Conservation (phyloP, 2,113 vertebrate genomes). For the Paraplagusia blochii region DNA sequence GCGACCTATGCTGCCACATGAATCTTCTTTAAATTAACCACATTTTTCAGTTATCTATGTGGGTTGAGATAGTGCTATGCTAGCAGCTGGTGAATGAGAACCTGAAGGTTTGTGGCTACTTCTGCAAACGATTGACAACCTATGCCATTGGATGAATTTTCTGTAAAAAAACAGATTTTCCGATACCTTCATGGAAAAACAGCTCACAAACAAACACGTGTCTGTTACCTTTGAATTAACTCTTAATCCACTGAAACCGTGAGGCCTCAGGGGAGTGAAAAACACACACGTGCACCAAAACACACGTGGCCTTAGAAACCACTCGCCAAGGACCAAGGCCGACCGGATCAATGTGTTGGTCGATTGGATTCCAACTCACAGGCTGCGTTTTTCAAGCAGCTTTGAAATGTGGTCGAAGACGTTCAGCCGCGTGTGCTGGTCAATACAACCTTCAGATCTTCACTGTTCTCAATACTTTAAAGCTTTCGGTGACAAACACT, state of each 20-base stretch:
- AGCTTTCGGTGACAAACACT: conserved; percentile 23
- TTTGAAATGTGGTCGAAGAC: conserved; percentile 45
- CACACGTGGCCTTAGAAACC: conserved; percentile 13
- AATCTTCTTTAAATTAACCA: too few relatives aligned
- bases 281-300: neutral
- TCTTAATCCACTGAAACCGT: conserved; percentile 20
- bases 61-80: too few relatives aligned
- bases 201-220: conserved; percentile 5
- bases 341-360: conserved; percentile 42
- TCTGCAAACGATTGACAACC: too few relatives aligned
- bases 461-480: conserved; percentile 18
- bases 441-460: conserved; percentile 18
- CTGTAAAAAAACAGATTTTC: too few relatives aligned
- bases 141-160: too few relatives aligned
- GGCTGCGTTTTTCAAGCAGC: conserved; percentile 42
- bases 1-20: too few relatives aligned
- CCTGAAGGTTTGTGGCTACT: too few relatives aligned
- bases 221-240: conserved; percentile 15
- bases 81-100: too few relatives aligned
- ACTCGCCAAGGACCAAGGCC: conserved; percentile 33
- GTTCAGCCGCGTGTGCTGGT: conserved; percentile 21
- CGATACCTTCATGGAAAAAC: too few relatives aligned
- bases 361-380: conserved; percentile 29
- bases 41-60: too few relatives aligned
- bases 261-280: conserved; percentile 6